Conservation (phyloP, 2,797 vertebrate species). For the Pteropus rufus region DNA sequence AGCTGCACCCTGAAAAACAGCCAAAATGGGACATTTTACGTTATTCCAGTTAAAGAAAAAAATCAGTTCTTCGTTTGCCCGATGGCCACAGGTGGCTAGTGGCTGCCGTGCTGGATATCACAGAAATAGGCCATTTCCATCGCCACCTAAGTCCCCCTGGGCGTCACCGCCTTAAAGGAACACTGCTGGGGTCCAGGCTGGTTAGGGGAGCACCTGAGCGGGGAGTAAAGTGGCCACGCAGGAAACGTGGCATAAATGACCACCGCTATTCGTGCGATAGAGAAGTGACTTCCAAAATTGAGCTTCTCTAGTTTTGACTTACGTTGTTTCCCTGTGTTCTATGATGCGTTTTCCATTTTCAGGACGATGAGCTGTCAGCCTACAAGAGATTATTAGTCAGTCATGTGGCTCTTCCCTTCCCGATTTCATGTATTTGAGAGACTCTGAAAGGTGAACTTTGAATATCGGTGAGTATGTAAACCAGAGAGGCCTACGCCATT, state of each 20-base stretch:
- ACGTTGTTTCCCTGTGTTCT: background rate
- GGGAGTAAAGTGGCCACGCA: accelerated
- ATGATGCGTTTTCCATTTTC: background rate
- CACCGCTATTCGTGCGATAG: accelerated
- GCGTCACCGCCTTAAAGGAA: accelerated
- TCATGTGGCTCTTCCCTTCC: accelerated
- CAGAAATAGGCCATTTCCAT: too few species aligned
- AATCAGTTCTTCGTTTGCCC: background rate
- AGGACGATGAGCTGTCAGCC: background rate
- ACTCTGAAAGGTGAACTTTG: background rate
- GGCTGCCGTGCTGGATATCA: accelerated
- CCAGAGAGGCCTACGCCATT: accelerated
- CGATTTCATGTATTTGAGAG: background rate
- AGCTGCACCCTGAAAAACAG: background rate
- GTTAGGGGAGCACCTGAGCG: accelerated
- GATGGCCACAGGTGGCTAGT: too few species aligned
- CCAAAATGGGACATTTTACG: background rate
- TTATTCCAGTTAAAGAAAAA: background rate
- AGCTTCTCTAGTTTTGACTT: background rate
- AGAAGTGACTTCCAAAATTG: accelerated
- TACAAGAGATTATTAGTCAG: accelerated
- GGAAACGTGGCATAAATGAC: accelerated
- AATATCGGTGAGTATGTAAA: background rate
- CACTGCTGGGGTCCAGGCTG: accelerated
- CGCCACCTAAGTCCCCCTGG: accelerated